Conservation (phyloP, 2,888 invertebrate species). For the Tupiocoris notatus region DNA sequence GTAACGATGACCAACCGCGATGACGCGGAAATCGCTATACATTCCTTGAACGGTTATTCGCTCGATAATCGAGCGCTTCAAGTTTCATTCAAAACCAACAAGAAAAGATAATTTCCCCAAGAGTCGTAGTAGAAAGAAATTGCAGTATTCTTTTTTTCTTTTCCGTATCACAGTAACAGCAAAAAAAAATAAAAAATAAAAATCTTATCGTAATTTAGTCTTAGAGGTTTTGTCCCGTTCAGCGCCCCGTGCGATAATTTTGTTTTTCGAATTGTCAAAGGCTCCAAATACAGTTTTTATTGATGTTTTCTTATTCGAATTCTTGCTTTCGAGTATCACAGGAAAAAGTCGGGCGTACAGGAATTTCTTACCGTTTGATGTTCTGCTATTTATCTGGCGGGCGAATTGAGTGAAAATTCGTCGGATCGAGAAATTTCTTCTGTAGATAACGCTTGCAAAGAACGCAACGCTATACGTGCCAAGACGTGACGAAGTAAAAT, state of each 20-base stretch:
- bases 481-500: too few species aligned
- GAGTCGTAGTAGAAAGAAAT: conserved; percentile 25
- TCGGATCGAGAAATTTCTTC: too few species aligned
- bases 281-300: conserved; percentile 3
- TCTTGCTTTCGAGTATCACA: too few species aligned
- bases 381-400: too few species aligned
- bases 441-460: too few species aligned
- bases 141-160: conserved; percentile 13
- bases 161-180: neutral
- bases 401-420: too few species aligned
- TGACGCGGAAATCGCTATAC: conserved; percentile 93
- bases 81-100: conserved; percentile 95
- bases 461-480: too few species aligned
- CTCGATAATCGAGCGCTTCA: conserved; percentile 92
- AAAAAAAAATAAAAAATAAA: neutral
- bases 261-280: too few species aligned
- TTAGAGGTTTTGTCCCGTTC: neutral
- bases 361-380: too few species aligned
- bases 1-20: conserved; percentile 99
- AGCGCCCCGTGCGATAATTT: neutral
- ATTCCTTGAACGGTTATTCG: conserved; percentile 93
- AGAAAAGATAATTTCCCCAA: conserved; percentile 57
- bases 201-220: neutral
- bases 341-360: too few species aligned
- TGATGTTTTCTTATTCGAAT: conserved; percentile 17